A percentile compares a stretch with the other conserved stretches of the same genome.
Conservation (phyloP, 2,113 vertebrate species). For the Elachura formosa region DNA sequence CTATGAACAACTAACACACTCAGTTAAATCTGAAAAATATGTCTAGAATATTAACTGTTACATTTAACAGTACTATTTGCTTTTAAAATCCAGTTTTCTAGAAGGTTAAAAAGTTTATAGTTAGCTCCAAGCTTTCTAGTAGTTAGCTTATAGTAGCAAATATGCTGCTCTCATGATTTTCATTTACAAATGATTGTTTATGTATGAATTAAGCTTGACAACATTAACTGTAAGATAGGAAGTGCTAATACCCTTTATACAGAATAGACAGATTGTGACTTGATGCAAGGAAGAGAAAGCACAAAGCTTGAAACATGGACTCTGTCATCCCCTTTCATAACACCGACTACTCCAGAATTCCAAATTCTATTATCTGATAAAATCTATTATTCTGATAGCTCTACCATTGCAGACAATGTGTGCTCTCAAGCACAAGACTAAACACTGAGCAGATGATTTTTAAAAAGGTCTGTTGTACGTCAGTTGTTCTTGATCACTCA, state of each 20-base stretch:
- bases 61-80: neutral
- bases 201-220: neutral
- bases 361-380: no score
- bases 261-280: neutral
- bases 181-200: neutral
- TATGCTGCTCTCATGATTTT: neutral
- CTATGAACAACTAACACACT: neutral
- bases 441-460: neutral
- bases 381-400: neutral
- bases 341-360: no score
- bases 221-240: neutral
- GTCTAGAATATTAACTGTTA: neutral
- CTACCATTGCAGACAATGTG: neutral
- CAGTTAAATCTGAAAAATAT: neutral
- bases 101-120: neutral
- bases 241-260: neutral
- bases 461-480: neutral
- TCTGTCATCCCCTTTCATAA: neutral
- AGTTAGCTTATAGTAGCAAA: neutral
- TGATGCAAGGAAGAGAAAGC: neutral
- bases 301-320: neutral
- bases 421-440: neutral
- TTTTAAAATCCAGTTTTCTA: neutral
- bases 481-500: neutral
- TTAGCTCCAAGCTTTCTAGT: neutral